Evolutionary conservation across 2,888 invertebrate species (phyloP), one percentile per base, ranked within the genome.

Genomic region (Drosophila koepferae): DNA sequence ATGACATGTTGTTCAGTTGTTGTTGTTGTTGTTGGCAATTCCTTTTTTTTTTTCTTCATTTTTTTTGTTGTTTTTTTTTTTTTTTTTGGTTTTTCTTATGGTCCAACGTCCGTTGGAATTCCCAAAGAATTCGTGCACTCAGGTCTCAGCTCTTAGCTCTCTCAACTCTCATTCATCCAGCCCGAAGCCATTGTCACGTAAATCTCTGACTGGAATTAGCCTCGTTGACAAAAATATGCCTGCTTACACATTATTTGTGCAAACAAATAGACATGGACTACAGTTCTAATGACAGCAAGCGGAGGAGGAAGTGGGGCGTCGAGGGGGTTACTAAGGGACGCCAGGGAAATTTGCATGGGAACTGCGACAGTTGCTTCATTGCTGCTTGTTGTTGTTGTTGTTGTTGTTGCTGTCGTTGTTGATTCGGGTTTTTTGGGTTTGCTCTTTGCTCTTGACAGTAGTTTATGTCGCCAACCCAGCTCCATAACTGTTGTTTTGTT

Each of bases 151-250:
- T 28, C 28, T 28, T 6, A 28, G 60, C 41, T 71, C 41, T 63
- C 3, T 28, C 28, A 28, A 4, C 28, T 28, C 28, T 28, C 28
- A 28, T 5, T 28, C 28, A 28, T 31, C n/a, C n/a, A 46, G 51
- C 70, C 63, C 49, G 59, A 68, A 58, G 83, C 84, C 77, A 86
- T 87, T 87, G 89, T 90, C 89, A 87, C 87, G 87, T 89, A 89
- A 89, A 90, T 87, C 87, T 89, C 78, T 77, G 89, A 81, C 89
- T 81, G 81, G 83, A 90, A 90, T 86, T 90, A 90, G 87, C 84
- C 89, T 81, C 84, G 89, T 89, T 90, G 89, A 90, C 86, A 86
- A 90, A 89, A 86, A 89, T 86, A 90, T 87, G 85, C 88, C 85
- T 85, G 90, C 90, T 89, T 89, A 87, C 90, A 85, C 90, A 89